A percentile compares a stretch with the other conserved stretches of the same genome.
phyloP scores from a whole-genome alignment of 2,113 vertebrate genomes.

The Zootoca vivipara region DNA sequence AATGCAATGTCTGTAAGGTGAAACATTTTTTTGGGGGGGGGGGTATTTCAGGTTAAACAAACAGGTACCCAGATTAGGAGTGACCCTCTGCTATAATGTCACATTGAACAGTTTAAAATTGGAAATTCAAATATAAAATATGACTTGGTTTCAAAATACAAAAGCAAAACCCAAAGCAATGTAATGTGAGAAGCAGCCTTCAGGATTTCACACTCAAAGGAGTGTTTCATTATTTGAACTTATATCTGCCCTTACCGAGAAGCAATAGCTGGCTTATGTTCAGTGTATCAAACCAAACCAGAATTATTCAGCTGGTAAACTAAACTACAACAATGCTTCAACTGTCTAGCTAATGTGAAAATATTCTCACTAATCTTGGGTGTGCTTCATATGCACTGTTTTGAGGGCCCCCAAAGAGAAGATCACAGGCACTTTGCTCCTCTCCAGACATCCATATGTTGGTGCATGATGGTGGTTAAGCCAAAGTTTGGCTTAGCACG shows the following conservation, averaged over 20 bases:
- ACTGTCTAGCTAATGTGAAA: background rate
- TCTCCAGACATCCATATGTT: too few species aligned
- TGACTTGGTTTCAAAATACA: background rate
- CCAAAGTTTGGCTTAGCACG: too few species aligned
- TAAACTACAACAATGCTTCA: background rate
- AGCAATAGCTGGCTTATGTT: constrained; percentile 21
- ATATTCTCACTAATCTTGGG: background rate
- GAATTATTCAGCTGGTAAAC: background rate
- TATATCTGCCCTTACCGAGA: constrained; percentile 56
- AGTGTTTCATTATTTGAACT: constrained; percentile 6
- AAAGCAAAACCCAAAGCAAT: background rate
- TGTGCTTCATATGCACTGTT: background rate
- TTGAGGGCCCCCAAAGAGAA: background rate
- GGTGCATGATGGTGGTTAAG: too few species aligned
- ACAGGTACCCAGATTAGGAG: background rate
- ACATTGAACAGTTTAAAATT: background rate
- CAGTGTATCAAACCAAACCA: background rate
- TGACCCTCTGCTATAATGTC: background rate
- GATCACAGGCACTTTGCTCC: too few species aligned
- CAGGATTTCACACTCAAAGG: background rate
- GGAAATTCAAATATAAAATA: background rate
- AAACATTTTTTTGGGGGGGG: background rate
- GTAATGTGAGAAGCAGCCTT: background rate
- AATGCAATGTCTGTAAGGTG: too few species aligned
- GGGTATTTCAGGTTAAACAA: background rate